phyloP scores from a whole-genome alignment of 2,888 invertebrate genomes.

The Prosapia bicincta region DNA sequence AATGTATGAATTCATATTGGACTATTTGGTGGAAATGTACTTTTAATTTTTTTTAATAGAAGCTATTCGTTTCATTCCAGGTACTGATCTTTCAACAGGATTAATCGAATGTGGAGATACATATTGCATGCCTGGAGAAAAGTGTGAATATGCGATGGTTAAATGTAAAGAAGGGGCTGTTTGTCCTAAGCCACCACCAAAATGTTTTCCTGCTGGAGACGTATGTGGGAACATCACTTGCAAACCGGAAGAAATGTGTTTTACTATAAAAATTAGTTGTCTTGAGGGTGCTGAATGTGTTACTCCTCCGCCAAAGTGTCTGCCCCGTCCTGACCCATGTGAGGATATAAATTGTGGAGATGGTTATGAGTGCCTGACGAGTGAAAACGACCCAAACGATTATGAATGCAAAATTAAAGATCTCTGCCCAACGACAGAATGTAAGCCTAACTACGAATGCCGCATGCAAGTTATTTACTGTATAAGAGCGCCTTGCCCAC shows the following conservation, averaged over 20 bases:
- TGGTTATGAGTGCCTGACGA: not conserved
- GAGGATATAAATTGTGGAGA: not conserved
- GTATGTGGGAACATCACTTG: not conserved
- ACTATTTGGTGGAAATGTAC: too few species aligned
- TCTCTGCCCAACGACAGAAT: not conserved
- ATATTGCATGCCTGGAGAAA: not conserved
- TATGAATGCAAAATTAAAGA: not conserved
- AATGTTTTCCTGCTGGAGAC: not conserved
- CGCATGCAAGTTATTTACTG: too few species aligned
- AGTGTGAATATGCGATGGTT: not conserved
- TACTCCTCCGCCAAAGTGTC: not conserved
- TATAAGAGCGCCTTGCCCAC: too few species aligned
- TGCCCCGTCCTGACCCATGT: not conserved
- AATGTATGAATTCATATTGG: too few species aligned
- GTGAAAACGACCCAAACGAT: not conserved
- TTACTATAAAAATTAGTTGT: not conserved
- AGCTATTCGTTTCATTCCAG: too few species aligned
- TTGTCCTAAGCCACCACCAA: not conserved
- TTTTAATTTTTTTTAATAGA: too few species aligned
- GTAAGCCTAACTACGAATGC: not conserved
- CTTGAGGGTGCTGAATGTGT: not conserved
- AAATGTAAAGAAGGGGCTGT: not conserved
- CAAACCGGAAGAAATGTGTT: not conserved
- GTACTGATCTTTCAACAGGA: too few species aligned
- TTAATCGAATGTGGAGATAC: not conserved